phyloP scores from a whole-genome alignment of 1,140 invertebrate genomes.

The Drosophila elegans region DNA sequence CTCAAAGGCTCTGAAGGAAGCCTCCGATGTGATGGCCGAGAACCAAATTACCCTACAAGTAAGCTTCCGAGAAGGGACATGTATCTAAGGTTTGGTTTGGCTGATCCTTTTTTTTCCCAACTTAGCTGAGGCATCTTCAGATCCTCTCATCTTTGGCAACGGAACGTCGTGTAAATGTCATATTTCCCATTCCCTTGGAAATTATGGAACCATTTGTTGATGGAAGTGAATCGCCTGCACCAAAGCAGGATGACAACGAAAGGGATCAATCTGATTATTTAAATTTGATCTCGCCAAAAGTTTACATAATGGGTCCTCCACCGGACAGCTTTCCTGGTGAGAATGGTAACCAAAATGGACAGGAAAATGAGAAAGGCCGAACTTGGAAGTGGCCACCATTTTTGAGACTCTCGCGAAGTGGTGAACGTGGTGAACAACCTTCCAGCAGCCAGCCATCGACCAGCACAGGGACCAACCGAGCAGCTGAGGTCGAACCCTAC shows the following conservation, averaged over 20 bases:
- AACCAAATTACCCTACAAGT: slow-evolving; percentile 95
- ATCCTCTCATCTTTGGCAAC: slow-evolving; percentile 96
- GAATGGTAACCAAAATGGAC: neutral
- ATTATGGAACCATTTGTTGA: slow-evolving; percentile 50
- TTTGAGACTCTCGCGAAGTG: neutral
- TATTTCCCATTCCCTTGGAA: slow-evolving; percentile 97
- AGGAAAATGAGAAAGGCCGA: too few species aligned
- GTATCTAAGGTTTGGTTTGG: too few species aligned
- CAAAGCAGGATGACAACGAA: neutral
- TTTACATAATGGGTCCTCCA: slow-evolving; percentile 1
- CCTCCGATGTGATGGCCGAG: slow-evolving; percentile 95
- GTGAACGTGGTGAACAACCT: neutral
- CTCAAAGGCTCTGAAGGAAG: slow-evolving; percentile 94
- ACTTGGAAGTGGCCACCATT: neutral
- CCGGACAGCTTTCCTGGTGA: neutral
- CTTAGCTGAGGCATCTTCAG: slow-evolving; percentile 86
- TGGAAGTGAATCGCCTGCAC: neutral
- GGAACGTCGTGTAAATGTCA: slow-evolving; percentile 98
- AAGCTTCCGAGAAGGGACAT: neutral
- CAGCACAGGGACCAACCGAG: neutral
- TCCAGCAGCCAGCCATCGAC: neutral
- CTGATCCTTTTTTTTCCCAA: neutral
- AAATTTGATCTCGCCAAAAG: slow-evolving; percentile 11
- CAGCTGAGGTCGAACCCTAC: neutral
- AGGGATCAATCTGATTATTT: neutral